A percentile compares a stretch with the other conserved stretches of the same genome.
Evolutionary conservation across 2,888 invertebrate species (phyloP).

Genomic region (Ochlodes sylvanus): DNA sequence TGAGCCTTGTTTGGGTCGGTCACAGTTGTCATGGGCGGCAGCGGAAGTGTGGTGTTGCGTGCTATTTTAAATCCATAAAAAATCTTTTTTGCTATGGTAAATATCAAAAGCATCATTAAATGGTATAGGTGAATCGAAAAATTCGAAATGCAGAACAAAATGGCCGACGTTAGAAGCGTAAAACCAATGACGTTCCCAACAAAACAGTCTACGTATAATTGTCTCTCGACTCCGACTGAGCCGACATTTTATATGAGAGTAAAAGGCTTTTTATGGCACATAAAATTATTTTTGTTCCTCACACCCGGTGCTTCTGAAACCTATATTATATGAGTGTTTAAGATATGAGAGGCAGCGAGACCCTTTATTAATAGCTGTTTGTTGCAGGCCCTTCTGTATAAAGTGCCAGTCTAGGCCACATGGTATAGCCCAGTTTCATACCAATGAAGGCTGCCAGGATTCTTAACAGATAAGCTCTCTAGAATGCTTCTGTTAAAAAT

Average conservation of each 20-base stretch:
- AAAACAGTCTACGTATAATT: constrained; percentile 36
- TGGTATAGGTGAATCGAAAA: not conserved
- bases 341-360: constrained; percentile 1
- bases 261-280: constrained; percentile 73
- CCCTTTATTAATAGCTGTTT: not conserved
- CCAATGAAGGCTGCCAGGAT: too few species aligned
- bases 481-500: too few species aligned
- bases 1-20: too few species aligned
- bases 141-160: constrained; percentile 4
- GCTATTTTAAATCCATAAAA: too few species aligned
- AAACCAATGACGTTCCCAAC: constrained; percentile 7
- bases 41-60: too few species aligned
- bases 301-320: constrained; percentile 30
- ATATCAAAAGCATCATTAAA: not conserved
- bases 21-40: too few species aligned
- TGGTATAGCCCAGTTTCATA: too few species aligned
- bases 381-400: not conserved
- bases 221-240: constrained; percentile 42
- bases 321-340: constrained; percentile 38
- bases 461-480: too few species aligned
- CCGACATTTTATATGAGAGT: constrained; percentile 51
- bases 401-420: too few species aligned
- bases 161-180: constrained; percentile 9
- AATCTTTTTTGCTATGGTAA: not conserved
- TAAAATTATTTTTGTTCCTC: constrained; percentile 72